Base-by-base conservation (phyloP, 2,888 invertebrate species). In the Danaus chrysippus region DNA sequence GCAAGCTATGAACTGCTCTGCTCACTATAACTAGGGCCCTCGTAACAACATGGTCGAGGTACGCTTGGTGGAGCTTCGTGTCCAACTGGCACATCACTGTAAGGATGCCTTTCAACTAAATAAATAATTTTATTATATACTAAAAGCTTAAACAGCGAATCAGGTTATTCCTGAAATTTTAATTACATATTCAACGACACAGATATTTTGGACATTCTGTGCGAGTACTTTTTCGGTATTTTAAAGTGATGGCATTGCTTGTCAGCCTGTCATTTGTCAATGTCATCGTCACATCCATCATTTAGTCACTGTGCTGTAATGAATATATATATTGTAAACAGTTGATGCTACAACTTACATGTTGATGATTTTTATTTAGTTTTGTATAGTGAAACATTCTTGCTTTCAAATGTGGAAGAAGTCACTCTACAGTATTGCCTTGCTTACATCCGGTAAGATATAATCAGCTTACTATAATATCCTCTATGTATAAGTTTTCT, bases 401-500 rank as follows among this genome's bases (percentile, higher is more conserved):
- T 86, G 88, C 90, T 91, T 91, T 87, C 84, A 86, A 89, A 87
- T 88, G 88, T 89, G 89, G 90, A 91, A 89, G 90, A 89, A 86
- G 90, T 89, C 90, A 91, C 88, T 86, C 89, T 86, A 86, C 90
- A 89, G 89, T 89, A 89, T 84, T 89, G 89, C 86, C 87, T 90
- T 90, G 90, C 90, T 91, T 91, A 89, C 88, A 90, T 88, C 89
- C 79, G 90, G 90, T 91, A 91, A 91, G 90, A 91, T 87, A 87
- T 83, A 85, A 86, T 87, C 87, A 87, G 90, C 90, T 91, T 91
- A 86, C 86, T 90, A 79, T 87, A 86, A 88, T 88, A 86, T 86
- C 88, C 88, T 89, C 81, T 86, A 83, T 88, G 17, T 49, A 82
- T 89, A 89, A 89, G 86, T 88, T 82, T 86, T 85, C 82, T 86